These are phyloP conservation scores for Callorhinus ursinus DNA, from an alignment of 2,113 vertebrate species.

Conservation along the genomic window DNA sequence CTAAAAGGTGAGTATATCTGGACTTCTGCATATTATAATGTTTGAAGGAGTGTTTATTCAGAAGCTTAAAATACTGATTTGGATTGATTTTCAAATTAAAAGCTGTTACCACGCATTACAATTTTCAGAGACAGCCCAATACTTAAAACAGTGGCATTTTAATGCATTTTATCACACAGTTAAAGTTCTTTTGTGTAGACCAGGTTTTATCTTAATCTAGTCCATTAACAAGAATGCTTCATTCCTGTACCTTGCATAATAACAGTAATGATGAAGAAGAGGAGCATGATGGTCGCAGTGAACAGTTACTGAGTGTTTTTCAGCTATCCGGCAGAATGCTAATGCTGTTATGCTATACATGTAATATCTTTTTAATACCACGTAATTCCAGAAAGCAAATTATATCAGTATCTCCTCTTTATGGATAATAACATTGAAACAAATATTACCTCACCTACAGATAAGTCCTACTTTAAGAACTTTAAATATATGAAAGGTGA, in stretches of 20 bases:
- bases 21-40: not conserved
- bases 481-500: not conserved
- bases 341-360: not conserved
- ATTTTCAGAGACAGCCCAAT: not conserved
- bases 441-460: not conserved
- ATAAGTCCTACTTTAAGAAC: not conserved
- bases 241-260: not conserved
- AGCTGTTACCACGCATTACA: not conserved
- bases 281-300: not conserved
- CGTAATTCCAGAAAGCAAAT: not conserved
- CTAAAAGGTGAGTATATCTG: not conserved
- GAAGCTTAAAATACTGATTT: not conserved
- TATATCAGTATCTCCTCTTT: not conserved
- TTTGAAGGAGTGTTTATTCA: not conserved
- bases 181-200: not conserved
- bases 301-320: not conserved
- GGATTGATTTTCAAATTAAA: constrained; percentile 31
- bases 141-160: not conserved
- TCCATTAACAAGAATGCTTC: not conserved
- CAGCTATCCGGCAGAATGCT: not conserved
- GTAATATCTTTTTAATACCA: not conserved
- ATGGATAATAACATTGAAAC: not conserved
- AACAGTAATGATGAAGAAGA: not conserved
- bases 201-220: not conserved
- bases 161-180: not conserved